Evolutionary conservation across 2,888 invertebrate species (phyloP), one percentile per base, ranked within the genome.

Genomic region (Aphrophora alni): DNA sequence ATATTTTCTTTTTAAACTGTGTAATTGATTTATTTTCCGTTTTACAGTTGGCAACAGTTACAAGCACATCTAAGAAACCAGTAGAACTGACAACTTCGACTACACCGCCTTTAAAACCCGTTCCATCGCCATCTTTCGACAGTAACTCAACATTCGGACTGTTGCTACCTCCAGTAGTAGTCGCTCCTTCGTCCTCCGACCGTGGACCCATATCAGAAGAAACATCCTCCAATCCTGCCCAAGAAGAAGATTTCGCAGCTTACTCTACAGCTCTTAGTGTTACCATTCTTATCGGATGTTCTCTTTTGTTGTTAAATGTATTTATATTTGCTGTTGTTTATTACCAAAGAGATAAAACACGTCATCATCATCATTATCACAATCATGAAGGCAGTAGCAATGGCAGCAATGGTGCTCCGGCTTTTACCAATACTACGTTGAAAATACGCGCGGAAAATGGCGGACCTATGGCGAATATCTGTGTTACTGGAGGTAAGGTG

Each of bases 181-280:
- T 85, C 21, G 86, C 86, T n/a, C 86, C 86, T 10, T 85, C 85
- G 5, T 85, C 86, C 51, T 84, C 85, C 86, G 83, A 87, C 84
- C 77, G 84, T 38, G 87, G 86, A 82, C 82, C 82, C 85, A 84
- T 88, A 86, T 84, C 88, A 86, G 83, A 87, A 87, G 69, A 88
- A 87, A 72, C 84, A 82, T 44, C 87, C 85, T 75, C 93, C 93
- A n/a, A 86, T 86, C 81, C 83, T 59, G 80, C 82, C 12, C 84
- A 83, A 72, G 96, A 95, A 87, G 95, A 95, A 84, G 96, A 96
- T 0, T 97, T 96, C 86, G 95, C 96, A 0, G 95, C 96, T 0
- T 97, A 97, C 86, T 96, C 96, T 0, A 97, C 97, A 3, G 97
- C 97, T 0, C 89, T 97, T 17, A 96, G 96, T 88, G 96, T 97